Percentiles rank a stretch among this genome's conserved stretches.
Evolutionary conservation across 2,113 vertebrate species (phyloP).

Genomic region (Euleptes europaea): DNA sequence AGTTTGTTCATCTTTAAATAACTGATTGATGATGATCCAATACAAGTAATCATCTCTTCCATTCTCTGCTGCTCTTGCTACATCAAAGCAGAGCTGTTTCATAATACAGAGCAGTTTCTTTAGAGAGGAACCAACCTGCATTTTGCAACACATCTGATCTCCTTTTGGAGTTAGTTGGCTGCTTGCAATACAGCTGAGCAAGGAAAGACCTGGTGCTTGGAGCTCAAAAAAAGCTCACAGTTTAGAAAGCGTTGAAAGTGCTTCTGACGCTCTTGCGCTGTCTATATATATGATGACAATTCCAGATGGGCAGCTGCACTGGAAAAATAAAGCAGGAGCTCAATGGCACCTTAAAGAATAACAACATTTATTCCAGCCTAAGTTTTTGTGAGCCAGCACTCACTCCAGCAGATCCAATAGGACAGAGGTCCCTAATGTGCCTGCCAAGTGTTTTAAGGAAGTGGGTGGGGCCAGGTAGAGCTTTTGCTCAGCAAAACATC

Average conservation of each 20-base stretch:
- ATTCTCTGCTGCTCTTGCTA: not conserved
- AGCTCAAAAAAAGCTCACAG: not conserved
- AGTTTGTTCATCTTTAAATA: not conserved
- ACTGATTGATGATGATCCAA: not conserved
- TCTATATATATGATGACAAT: no score
- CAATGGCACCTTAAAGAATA: no score
- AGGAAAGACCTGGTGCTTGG: not conserved
- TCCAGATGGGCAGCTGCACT: no score
- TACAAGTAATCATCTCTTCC: not conserved
- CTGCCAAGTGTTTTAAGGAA: no score
- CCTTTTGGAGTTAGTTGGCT: not conserved
- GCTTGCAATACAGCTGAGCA: not conserved
- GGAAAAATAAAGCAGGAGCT: no score
- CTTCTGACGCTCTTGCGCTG: not conserved
- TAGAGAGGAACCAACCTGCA: not conserved
- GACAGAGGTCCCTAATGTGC: no score
- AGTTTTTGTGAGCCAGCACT: no score
- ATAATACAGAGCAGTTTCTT: not conserved
- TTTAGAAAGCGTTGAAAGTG: not conserved
- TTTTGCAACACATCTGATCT: not conserved
- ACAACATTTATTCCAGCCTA: no score
- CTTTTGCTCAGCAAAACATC: no score
- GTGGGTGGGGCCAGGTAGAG: no score
- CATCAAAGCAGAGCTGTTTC: not conserved
- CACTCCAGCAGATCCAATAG: no score